Conservation (phyloP, 1,140 invertebrate genomes). For the Eulimnadia texana region DNA sequence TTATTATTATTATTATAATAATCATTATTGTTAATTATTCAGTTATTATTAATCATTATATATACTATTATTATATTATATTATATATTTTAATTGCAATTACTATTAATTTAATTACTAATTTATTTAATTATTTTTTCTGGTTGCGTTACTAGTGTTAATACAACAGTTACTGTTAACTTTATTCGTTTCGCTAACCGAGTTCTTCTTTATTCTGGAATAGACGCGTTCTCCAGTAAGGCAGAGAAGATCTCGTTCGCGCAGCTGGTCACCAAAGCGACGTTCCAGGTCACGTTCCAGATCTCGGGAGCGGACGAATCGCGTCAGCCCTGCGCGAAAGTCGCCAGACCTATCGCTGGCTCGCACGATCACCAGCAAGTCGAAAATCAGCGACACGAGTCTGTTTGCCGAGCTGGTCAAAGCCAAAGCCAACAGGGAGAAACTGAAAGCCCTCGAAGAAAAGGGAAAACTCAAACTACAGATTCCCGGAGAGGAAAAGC, state of each 20-base stretch:
- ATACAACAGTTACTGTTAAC: too few relatives aligned
- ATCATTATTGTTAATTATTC: too few relatives aligned
- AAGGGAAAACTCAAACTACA: slow-evolving; percentile 21
- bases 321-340: slow-evolving; percentile 6
- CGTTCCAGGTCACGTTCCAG: slow-evolving; percentile 25
- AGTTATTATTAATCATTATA: too few relatives aligned
- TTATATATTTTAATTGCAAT: too few relatives aligned
- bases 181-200: too few relatives aligned
- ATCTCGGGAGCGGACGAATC: slow-evolving; percentile 8
- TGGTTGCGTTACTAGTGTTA: too few relatives aligned
- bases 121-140: too few relatives aligned
- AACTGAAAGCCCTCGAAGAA: slow-evolving; percentile 38
- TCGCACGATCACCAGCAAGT: slow-evolving; percentile 21
- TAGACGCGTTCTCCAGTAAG: slow-evolving; percentile 3
- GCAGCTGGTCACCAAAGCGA: slow-evolving; percentile 14
- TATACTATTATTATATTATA: too few relatives aligned
- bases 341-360: slow-evolving; percentile 10
- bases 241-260: slow-evolving; percentile 6
- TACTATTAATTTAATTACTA: too few relatives aligned
- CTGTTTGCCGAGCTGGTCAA: slow-evolving; percentile 76
- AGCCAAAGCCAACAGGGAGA: slow-evolving; percentile 60
- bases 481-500: slow-evolving; percentile 26
- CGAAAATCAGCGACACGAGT: slow-evolving; percentile 67
- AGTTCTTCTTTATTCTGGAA: too few relatives aligned
- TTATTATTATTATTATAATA: neutral